A percentile compares a stretch with the other conserved stretches of the same genome.
These are phyloP conservation scores for Microtus montanus DNA, from an alignment of 2,113 vertebrate species.

Conservation along the genomic window DNA sequence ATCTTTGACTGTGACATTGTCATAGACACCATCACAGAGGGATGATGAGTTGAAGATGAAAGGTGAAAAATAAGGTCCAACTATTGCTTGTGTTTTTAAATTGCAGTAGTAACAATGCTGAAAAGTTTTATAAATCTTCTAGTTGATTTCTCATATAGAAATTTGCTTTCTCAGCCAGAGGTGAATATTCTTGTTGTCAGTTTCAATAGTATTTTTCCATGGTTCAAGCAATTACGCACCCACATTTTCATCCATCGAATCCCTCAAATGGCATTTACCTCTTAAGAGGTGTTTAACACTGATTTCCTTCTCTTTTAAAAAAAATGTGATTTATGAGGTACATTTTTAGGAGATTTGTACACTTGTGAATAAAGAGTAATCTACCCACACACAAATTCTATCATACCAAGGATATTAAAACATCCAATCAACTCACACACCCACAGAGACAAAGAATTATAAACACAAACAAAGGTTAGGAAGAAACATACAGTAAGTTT, in stretches of 20 bases:
- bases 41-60: not conserved
- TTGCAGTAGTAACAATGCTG: not conserved
- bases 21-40: not conserved
- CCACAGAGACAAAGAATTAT: not conserved
- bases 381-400: not conserved
- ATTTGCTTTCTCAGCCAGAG: conserved; percentile 3
- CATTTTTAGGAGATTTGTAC: not conserved
- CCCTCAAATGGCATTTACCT: not conserved
- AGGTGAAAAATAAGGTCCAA: not conserved
- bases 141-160: not conserved
- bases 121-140: not conserved
- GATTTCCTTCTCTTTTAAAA: not conserved
- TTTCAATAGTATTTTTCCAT: not conserved
- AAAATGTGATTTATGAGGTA: not conserved
- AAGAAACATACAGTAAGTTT: not conserved
- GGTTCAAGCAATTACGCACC: not conserved
- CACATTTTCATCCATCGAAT: not conserved
- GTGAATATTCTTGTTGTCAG: not conserved
- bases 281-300: not conserved
- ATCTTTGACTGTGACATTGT: not conserved
- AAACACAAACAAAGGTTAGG: not conserved
- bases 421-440: not conserved
- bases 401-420: not conserved
- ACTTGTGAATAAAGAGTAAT: not conserved
- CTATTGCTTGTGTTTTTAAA: not conserved